A percentile compares a stretch with the other conserved stretches of the same genome.
Evolutionary conservation across 2,888 invertebrate genomes (phyloP).

Genomic region (Schizotus pectinicornis): DNA sequence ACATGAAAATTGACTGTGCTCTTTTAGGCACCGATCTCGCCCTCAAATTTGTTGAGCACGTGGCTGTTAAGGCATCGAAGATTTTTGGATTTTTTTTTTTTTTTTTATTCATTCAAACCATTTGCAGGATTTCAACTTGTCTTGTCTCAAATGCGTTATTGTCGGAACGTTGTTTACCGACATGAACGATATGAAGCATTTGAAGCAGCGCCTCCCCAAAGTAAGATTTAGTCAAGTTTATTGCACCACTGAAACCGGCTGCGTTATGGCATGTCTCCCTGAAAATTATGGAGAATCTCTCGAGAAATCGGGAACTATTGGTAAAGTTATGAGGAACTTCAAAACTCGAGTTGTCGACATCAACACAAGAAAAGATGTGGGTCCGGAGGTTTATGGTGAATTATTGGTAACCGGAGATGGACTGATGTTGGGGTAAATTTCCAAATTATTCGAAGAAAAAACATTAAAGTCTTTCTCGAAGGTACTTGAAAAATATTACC

Average conservation of each 20-base stretch:
- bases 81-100: neutral
- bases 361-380: slow-evolving; percentile 37
- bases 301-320: slow-evolving; percentile 42
- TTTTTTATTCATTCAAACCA: neutral
- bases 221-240: slow-evolving; percentile 46
- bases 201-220: slow-evolving; percentile 39
- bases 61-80: slow-evolving; percentile 37
- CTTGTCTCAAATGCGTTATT: slow-evolving; percentile 44
- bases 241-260: slow-evolving; percentile 46
- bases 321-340: slow-evolving; percentile 41
- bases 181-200: slow-evolving; percentile 36
- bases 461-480: slow-evolving; percentile 24
- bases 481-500: slow-evolving; percentile 46
- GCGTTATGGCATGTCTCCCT: slow-evolving; percentile 37
- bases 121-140: slow-evolving; percentile 48
- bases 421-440: slow-evolving; percentile 48
- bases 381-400: slow-evolving; percentile 45
- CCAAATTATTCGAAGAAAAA: neutral
- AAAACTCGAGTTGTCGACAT: slow-evolving; percentile 45
- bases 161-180: slow-evolving; percentile 44
- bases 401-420: slow-evolving; percentile 45
- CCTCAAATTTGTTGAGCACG: slow-evolving; percentile 41
- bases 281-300: slow-evolving; percentile 33
- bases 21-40: slow-evolving; percentile 46
- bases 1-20: slow-evolving; percentile 46